Base-by-base conservation (phyloP, 2,888 invertebrate genomes). In the Eupithecia dodoneata region DNA sequence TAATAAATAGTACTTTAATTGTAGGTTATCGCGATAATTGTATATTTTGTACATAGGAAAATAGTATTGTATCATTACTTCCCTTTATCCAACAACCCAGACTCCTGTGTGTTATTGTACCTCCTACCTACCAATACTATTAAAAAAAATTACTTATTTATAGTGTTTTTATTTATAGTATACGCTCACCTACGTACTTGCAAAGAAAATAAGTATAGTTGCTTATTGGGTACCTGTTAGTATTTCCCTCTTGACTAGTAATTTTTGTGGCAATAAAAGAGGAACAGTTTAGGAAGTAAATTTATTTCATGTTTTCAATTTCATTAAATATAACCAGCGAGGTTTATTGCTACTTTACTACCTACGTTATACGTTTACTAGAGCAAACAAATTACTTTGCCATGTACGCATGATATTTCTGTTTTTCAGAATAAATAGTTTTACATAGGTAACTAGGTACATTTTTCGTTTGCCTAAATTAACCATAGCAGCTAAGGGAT, bases 81-180 rank as follows among this genome's bases (percentile, higher is more conserved):
- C 94, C 93, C 91, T 92, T 93, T 94, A 94, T 94, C 95, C 92
- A 94, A 93, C 93, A 90, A 92, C 93, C 95, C 94, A 94, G 93
- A 93, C 91, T 93, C 94, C 94, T 94, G 95, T 93, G 95, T 95
- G 95, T 95, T 95, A 95, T 63, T 95, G 94, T 95, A 95, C 95
- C 94, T 95, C 95, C 94, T 95, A 95, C 95, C 95, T 95, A 95
- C 95, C 95, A 95, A 95, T 95, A 95, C 95, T 95, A 95, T 95
- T 95, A 95, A 95, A 95, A 94, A 65, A 94, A 95, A 94, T 94
- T 95, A 95, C 94, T 94, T 92, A 92, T 52, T 72, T 67, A 87
- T 85, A 74, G 82, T 84, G 85, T 87, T 87, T 89, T 90, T 87
- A 82, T 84, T 86, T 81, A 30, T 6, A 72, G n/a, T 49, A 18